Evolutionary conservation across 2,113 vertebrate genomes (phyloP).

Genomic region (Sinocyclocheilus maitianheensis): DNA sequence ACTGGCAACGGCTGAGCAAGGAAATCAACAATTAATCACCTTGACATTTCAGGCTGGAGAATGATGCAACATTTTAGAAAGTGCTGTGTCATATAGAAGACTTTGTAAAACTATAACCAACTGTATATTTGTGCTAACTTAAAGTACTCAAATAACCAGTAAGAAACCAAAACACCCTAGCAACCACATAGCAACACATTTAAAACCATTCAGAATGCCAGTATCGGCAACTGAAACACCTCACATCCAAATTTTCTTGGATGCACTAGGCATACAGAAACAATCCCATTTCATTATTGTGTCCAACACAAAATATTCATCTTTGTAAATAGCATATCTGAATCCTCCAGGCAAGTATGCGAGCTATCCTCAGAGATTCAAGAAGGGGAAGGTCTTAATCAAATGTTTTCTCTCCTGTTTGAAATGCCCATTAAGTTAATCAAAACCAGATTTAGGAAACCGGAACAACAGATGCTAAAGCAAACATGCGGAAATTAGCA

Average conservation of each 20-base stretch:
- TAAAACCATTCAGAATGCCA: background rate
- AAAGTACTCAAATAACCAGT: background rate
- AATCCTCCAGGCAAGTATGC: background rate
- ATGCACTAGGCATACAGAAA: background rate
- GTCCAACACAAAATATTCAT: background rate
- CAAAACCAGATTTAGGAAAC: slow-evolving; percentile 52
- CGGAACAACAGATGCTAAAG: slow-evolving; percentile 34
- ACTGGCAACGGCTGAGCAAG: background rate
- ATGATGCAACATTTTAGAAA: background rate
- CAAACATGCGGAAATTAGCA: slow-evolving; percentile 45
- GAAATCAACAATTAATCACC: background rate
- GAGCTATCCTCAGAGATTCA: background rate
- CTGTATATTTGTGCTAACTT: no score
- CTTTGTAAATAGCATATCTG: background rate
- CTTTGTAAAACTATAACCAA: no score
- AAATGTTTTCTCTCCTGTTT: slow-evolving; percentile 46
- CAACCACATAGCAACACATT: background rate
- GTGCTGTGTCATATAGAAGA: background rate
- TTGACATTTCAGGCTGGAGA: background rate
- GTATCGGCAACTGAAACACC: background rate
- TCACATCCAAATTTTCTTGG: background rate
- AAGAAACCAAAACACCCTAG: background rate
- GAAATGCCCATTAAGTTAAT: slow-evolving; percentile 43
- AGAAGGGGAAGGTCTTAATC: slow-evolving; percentile 14
- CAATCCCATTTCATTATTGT: background rate